Base-by-base conservation (phyloP, 2,113 vertebrate species). In the Nasalis larvatus region DNA sequence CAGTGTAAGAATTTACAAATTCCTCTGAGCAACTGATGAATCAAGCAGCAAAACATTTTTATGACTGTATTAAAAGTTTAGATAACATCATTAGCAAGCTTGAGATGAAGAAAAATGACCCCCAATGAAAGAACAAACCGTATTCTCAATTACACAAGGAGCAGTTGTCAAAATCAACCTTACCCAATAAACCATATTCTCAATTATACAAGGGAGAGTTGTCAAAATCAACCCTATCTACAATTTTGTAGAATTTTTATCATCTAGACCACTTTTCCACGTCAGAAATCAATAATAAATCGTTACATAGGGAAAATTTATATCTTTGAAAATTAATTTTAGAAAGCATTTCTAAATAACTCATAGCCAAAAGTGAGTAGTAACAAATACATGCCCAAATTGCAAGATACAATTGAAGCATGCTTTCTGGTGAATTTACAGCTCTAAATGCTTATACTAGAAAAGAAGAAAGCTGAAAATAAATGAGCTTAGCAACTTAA, bases 401-500 rank as follows among this genome's bases (percentile, higher is more conserved):
- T 78, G 56, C 71, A 80, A 95, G 84, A 60, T 81, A 77, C 27
- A 92, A 92, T 35, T 71, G 69, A 87, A 90, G 4, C 82, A 92
- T 45, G 91, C 30, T 95, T 91, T 63, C 68, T 16, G 58, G 71
- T 45, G 45, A 96, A 95, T 97, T 98, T 96, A 96, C 87, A 74
- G 92, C 88, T 96, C 40, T 58, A 47, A 81, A 42, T 93, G 91
- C 96, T 97, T 96, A 77, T 37, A 52, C 40, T 85, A 94, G 71
- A 93, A 93, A 93, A 95, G 90, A 95, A 98, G 81, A 97, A 96
- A 89, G 91, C 27, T 52, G 92, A 92, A 96, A 97, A 96, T 68
- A 97, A 98, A 95, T 90, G 95, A 97, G 92, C 92, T 86, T 94
- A 92, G 80, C 58, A 97, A 93, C 80, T 96, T 92, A 77, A 97